Percentiles rank a stretch among this genome's conserved stretches.
Evolutionary conservation across 2,113 vertebrate species (phyloP).

Genomic region (Amphiprion percula): DNA sequence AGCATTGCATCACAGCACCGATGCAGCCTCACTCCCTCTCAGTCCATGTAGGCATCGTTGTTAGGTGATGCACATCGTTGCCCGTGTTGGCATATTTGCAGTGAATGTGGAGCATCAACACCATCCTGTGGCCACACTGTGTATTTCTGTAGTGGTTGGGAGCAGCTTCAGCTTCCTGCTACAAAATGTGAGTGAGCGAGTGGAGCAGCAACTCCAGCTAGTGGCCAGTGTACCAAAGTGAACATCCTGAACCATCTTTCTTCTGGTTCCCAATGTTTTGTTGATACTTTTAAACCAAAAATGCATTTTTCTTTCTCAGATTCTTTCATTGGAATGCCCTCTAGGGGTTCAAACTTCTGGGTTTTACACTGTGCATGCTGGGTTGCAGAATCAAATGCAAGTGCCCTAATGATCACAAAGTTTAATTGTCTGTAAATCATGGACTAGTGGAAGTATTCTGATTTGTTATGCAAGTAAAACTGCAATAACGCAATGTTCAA

Average conservation of each 20-base stretch:
- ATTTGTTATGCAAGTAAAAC: no score
- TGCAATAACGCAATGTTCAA: no score
- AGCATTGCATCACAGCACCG: constrained; percentile 38
- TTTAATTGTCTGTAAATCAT: no score
- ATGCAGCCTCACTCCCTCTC: neutral
- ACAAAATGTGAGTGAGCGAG: neutral
- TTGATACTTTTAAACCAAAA: neutral
- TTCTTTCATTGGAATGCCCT: neutral
- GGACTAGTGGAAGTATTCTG: no score
- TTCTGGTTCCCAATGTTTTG: neutral
- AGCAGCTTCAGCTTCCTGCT: neutral
- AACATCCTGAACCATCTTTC: neutral
- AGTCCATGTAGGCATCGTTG: constrained; percentile 17
- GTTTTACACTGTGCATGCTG: neutral
- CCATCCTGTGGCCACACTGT: constrained; percentile 56
- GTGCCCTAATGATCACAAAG: no score
- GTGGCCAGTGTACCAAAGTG: constrained; percentile 30
- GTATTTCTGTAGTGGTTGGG: neutral
- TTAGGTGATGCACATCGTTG: neutral
- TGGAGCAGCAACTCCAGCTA: constrained; percentile 50
- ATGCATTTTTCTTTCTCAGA: neutral
- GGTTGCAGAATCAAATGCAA: neutral
- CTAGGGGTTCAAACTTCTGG: neutral
- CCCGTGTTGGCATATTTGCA: neutral
- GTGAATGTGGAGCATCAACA: neutral